Evolutionary conservation across 2,888 invertebrate genomes (phyloP).

Genomic region (Masnerella sp.): DNA sequence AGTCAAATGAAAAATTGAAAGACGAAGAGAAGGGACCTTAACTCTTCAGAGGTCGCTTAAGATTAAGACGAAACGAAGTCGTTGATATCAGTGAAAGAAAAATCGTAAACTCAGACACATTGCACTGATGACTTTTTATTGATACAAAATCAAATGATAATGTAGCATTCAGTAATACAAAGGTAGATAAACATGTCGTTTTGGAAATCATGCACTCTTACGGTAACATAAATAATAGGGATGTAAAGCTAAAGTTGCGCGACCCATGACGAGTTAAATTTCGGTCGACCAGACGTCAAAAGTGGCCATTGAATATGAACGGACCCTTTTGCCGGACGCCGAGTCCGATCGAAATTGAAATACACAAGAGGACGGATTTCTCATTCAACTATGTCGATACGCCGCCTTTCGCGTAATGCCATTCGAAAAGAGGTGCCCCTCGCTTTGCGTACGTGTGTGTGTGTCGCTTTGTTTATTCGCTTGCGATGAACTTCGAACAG

Average conservation of each 20-base stretch:
- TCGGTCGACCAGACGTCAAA: conserved; percentile 21
- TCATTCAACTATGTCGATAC: conserved; percentile 45
- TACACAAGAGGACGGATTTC: conserved; percentile 60
- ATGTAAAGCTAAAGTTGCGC: conserved; percentile 29
- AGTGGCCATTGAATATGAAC: conserved; percentile 20
- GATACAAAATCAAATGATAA: conserved; percentile 26
- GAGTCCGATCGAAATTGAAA: conserved; percentile 37
- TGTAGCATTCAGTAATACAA: conserved; percentile 27
- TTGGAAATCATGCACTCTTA: conserved; percentile 18
- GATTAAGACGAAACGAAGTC: too few species aligned
- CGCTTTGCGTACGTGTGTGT: conserved; percentile 19
- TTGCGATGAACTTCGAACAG: conserved; percentile 39
- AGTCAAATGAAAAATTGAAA: too few species aligned
- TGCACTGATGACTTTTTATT: conserved; percentile 36
- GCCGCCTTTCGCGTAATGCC: conserved; percentile 46
- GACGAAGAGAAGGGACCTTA: conserved; percentile 2
- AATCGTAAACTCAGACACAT: conserved; percentile 6
- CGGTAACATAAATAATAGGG: conserved; percentile 19
- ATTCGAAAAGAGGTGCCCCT: conserved; percentile 37
- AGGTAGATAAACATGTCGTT: conserved; percentile 27
- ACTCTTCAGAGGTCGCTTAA: conserved; percentile 32
- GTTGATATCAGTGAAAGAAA: neutral
- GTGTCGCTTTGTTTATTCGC: conserved; percentile 26
- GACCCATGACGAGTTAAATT: conserved; percentile 42
- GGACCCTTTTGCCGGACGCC: neutral